Base-by-base conservation (phyloP, 2,888 invertebrate species). In the Pandemis corylana region DNA sequence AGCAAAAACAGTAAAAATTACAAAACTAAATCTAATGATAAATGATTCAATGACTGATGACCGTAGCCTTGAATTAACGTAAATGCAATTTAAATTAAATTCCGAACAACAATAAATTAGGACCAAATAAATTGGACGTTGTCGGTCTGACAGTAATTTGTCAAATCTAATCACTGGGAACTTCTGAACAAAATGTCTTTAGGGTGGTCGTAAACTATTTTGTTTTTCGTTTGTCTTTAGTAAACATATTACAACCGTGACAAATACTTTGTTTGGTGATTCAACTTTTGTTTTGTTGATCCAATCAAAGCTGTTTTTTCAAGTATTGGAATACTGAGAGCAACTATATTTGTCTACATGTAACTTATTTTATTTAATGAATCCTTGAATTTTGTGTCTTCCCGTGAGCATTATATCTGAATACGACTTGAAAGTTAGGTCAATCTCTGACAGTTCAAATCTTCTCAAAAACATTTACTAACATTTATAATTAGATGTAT, bases 131-230 rank as follows among this genome's bases (percentile, higher is more conserved):
- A 89, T 87, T 87, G 86, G 83, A 84, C 84, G 83, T 79, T 65
- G 73, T 61, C 84, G 77, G 79, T 83, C 84, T 75, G 79, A 82
- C 41, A 85, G 90, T 89, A 92, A 93, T 93, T 92, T 92, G 92
- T 93, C 92, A 93, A 90, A 90, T 87, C 89, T 87, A 91, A 92
- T 93, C 91, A 90, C 82, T 61, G 84, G 86, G 86, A 86, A 84
- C 85, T 85, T 84, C 84, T 82, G 86, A 86, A 87, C 84, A 85
- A 85, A 85, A 88, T 84, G 85, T 78, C 44, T 41, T 67, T 72
- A 68, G 67, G 67, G 72, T 63, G 15, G 44, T 53, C 15, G 61
- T 61, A 61, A 10, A 72, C 41, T 71, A 66, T 5, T 20, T 62
- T 6, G 4, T 7, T 15, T 64, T 64, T 36, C 53, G 56, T 42